phyloP scores from a whole-genome alignment of 2,113 vertebrate species.

The Anseranas semipalmata region DNA sequence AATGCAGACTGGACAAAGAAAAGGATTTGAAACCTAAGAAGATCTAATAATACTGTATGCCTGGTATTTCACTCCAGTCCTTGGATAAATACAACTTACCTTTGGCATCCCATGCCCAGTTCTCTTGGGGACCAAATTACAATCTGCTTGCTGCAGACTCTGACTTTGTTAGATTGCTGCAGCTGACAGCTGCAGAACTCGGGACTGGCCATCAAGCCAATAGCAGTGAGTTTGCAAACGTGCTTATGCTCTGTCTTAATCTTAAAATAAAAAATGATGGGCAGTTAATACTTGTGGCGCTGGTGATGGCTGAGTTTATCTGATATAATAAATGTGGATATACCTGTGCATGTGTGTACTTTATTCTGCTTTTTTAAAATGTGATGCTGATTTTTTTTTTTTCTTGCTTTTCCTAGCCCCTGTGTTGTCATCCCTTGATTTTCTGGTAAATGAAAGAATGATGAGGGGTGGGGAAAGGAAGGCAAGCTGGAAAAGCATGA shows the following conservation, averaged over 20 bases:
- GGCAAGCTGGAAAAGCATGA: not conserved
- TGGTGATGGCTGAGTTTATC: not conserved
- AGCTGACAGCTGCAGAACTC: constrained; percentile 47
- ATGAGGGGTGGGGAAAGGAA: not conserved
- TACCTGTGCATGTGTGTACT: not conserved
- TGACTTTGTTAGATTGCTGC: constrained; percentile 10
- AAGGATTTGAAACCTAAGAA: not conserved
- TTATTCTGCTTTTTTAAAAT: not conserved
- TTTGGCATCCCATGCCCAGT: constrained; percentile 18
- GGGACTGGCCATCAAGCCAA: not conserved
- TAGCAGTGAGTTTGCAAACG: constrained; percentile 42
- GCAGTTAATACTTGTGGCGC: not conserved
- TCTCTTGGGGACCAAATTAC: constrained; percentile 14
- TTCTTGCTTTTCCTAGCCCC: not conserved
- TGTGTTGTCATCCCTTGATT: not conserved
- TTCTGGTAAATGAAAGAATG: not conserved
- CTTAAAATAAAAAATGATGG: not conserved
- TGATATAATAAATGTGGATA: not conserved
- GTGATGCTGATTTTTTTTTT: too few relatives aligned
- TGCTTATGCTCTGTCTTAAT: not conserved
- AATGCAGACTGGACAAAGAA: not conserved
- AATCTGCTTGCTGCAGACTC: constrained; percentile 30
- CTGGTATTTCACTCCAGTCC: not conserved
- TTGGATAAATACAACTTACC: constrained; percentile 12
- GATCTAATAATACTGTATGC: not conserved